phyloP scores from a whole-genome alignment of 2,888 invertebrate species.

The Lamproptera curius region DNA sequence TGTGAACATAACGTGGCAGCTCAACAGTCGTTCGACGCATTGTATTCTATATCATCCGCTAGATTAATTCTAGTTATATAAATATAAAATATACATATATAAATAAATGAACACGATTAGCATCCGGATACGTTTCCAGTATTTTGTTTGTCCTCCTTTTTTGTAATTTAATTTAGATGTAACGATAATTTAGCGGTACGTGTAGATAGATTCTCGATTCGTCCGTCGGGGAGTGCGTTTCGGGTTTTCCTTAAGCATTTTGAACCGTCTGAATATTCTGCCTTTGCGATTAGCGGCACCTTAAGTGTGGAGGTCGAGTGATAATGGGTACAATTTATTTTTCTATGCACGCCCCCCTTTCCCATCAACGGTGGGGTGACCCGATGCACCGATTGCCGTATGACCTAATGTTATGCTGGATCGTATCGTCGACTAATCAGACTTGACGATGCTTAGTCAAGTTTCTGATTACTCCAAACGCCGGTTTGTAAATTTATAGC shows the following conservation, averaged over 20 bases:
- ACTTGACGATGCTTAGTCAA: no score
- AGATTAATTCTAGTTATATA: background rate
- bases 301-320: background rate
- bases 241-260: conserved; percentile 1
- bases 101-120: conserved; percentile 8
- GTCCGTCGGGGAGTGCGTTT: background rate
- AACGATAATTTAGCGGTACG: conserved; percentile 2
- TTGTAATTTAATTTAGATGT: conserved; percentile 3
- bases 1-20: conserved; percentile 12
- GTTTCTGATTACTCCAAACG: no score
- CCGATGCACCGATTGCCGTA: no score
- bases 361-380: conserved; percentile 35
- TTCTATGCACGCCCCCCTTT: conserved; percentile 56
- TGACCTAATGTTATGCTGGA: no score
- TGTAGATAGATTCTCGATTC: background rate
- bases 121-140: conserved; percentile 10
- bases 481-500: no score
- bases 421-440: no score
- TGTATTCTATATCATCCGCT: background rate
- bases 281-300: conserved; percentile 1
- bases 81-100: conserved; percentile 13
- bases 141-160: no score
- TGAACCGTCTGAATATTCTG: conserved; percentile 17
- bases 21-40: conserved; percentile 1
- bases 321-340: conserved; percentile 54